Conservation (phyloP, 2,888 invertebrate species). For the Kryphioiulus occultus region DNA sequence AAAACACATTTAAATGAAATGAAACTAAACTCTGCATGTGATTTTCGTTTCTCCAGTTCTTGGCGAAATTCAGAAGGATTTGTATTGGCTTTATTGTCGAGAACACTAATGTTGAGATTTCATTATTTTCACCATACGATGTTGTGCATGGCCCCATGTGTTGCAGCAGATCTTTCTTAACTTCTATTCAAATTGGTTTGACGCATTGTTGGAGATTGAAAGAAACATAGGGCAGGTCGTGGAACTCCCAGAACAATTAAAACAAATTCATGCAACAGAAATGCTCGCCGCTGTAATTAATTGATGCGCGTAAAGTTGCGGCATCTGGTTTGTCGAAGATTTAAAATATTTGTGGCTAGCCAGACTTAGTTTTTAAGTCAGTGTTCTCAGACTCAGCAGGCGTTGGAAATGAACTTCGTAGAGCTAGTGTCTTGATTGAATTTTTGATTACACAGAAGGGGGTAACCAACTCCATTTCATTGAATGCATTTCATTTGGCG, state of each 20-base stretch:
- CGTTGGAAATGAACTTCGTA: neutral
- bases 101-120: neutral
- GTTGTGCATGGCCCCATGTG: neutral
- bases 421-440: neutral
- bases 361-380: neutral
- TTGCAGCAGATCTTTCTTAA: neutral
- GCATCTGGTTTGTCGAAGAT: neutral
- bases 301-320: neutral
- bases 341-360: neutral
- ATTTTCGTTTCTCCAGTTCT: too few relatives aligned
- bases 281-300: neutral
- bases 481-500: conserved; percentile 25
- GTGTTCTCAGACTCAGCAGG: neutral
- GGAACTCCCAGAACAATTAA: neutral
- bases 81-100: too few relatives aligned
- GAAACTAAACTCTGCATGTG: too few relatives aligned
- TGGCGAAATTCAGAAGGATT: too few relatives aligned
- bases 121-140: neutral
- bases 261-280: neutral
- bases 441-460: neutral
- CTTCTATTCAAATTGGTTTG: neutral
- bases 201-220: neutral
- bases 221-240: neutral
- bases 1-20: too few relatives aligned
- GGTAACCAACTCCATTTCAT: conserved; percentile 31